These are phyloP conservation scores for Stratiomys singularior DNA, from an alignment of 2,888 invertebrate species.

Conservation along the genomic window DNA sequence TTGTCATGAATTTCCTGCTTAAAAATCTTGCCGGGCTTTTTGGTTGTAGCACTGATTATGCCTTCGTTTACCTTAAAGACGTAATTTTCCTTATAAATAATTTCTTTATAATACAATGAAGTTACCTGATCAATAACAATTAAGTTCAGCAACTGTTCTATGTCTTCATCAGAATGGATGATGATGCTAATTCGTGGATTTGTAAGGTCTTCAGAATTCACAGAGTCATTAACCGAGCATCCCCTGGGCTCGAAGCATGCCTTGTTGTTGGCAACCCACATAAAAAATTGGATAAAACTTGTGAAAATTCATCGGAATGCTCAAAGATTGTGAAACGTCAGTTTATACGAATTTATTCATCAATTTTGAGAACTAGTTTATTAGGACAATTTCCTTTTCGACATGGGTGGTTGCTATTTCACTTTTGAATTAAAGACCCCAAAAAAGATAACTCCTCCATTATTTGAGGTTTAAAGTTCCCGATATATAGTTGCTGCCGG, in stretches of 20 bases:
- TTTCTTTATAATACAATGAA: too few species aligned
- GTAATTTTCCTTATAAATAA: too few species aligned
- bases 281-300: background rate
- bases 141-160: background rate
- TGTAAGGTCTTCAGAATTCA: background rate
- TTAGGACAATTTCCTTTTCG: background rate
- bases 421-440: background rate
- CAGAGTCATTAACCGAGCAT: too few species aligned
- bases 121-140: background rate
- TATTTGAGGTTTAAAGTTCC: background rate
- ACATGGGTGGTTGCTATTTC: background rate
- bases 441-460: background rate
- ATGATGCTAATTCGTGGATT: background rate
- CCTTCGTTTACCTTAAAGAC: background rate
- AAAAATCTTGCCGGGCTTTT: background rate
- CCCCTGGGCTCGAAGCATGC: too few species aligned
- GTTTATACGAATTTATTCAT: background rate
- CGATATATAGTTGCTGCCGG: background rate
- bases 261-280: background rate
- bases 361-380: background rate
- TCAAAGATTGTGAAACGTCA: background rate
- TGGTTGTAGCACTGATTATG: background rate
- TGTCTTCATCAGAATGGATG: background rate
- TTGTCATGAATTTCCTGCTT: background rate
- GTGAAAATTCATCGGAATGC: background rate